Evolutionary conservation across 1,140 invertebrate genomes (phyloP), one percentile per base, ranked within the genome.

Genomic region (Eriocheir sinensis): DNA sequence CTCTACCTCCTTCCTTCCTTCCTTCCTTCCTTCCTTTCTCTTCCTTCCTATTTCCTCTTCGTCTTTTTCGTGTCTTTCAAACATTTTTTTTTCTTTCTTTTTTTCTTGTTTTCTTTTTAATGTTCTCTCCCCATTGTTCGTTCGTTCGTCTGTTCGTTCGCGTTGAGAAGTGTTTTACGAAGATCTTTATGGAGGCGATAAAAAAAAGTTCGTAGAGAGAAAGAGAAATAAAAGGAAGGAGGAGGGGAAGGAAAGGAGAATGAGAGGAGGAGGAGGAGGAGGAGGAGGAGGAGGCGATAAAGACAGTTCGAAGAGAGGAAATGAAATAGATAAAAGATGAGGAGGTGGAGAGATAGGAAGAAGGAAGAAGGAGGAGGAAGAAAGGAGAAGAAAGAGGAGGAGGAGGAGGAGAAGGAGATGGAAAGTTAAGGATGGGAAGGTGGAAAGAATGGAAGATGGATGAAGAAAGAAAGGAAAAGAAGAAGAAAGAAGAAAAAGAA

Each of bases 91-190:
- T n/a, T 85, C 81, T 83, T n/a, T 79, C 60, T 79, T n/a, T 79
- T n/a, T 79, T n/a, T 79, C 60, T 79, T n/a, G 15, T n/a, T 79
- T n/a, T 79, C 60, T 79, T n/a, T 79, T n/a, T n/a, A n/a, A n/a
- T n/a, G n/a, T n/a, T n/a, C n/a, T n/a, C n/a, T n/a, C n/a, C n/a
- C n/a, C 34, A 15, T 17, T n/a, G 15, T 34, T 86, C 32, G 12
- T 21, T 53, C 9, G 8, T 12, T 53, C 48, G 12, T 53, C 21
- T 53, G 48, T 53, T 53, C 48, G 1, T 21, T 21, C 21, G 21
- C 12, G 48, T 53, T 17, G 48, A 17, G 12, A 53, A 17, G 48
- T 53, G 12, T 53, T 21, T 53, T 53, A 17, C 21, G n/a, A 53
- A 53, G 21, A 53, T 3, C 0, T 21, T 85, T 53, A 53, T n/a